Percentiles rank a stretch among this genome's conserved stretches.
These are phyloP conservation scores for Anastrepha ludens DNA, from an alignment of 1,140 invertebrate species.

Conservation along the genomic window DNA sequence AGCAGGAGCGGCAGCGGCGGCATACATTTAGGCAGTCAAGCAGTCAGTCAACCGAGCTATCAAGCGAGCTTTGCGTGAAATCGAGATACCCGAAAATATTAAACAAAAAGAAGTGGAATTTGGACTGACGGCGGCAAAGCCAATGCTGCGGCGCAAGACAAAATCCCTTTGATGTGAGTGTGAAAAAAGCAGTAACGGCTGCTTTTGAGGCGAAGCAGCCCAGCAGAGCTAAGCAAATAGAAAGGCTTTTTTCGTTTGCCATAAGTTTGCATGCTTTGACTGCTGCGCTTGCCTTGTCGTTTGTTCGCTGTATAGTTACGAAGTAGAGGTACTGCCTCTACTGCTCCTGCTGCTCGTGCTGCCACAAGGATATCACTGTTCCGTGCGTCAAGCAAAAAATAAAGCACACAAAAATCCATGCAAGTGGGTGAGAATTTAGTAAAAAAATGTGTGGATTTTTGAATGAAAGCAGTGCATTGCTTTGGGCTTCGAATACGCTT, in stretches of 20 bases:
- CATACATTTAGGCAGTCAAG: slow-evolving; percentile 41
- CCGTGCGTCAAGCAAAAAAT: not conserved
- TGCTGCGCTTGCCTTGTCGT: not conserved
- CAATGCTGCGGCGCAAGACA: not conserved
- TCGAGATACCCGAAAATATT: not conserved
- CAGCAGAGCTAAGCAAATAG: slow-evolving; percentile 4
- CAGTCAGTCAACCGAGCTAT: not conserved
- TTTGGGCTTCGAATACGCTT: not conserved
- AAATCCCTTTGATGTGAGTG: slow-evolving; percentile 26
- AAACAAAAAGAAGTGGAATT: not conserved
- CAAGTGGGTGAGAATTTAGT: not conserved
- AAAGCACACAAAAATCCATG: not conserved
- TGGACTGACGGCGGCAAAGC: not conserved
- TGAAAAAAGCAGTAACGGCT: not conserved
- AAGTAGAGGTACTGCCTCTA: not conserved
- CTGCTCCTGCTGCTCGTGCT: not conserved
- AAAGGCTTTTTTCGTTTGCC: slow-evolving; percentile 5
- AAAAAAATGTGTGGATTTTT: not conserved
- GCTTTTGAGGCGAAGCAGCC: not conserved
- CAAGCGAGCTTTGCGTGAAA: not conserved
- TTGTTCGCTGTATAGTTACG: too few relatives aligned
- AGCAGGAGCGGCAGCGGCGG: not conserved
- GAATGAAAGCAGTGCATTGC: not conserved
- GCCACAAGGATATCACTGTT: not conserved
- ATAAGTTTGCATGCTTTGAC: slow-evolving; percentile 16